Percentiles rank a stretch among this genome's conserved stretches.
These are phyloP conservation scores for Glandiceps talaboti DNA, from an alignment of 53 echinoderm and acorn worm species.

Conservation along the genomic window DNA sequence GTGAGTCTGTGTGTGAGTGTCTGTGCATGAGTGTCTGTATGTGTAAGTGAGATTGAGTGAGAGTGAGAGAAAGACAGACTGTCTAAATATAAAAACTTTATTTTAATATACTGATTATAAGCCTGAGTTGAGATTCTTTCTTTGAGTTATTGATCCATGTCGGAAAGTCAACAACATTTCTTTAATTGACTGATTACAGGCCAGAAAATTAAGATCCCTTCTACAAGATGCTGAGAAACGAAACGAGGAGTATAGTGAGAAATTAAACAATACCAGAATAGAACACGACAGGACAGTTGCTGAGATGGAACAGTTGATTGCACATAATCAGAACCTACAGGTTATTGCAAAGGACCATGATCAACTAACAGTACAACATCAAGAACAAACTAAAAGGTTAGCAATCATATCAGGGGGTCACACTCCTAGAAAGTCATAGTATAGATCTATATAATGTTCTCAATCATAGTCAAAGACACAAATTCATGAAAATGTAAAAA, in stretches of 20 bases:
- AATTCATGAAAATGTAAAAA: too few relatives aligned
- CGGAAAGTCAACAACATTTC: not conserved
- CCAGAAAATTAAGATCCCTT: slow-evolving; percentile 62
- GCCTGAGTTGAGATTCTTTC: not conserved
- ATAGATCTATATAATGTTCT: too few relatives aligned
- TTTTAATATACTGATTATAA: not conserved
- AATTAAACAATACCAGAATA: slow-evolving; percentile 21
- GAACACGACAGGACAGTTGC: slow-evolving; percentile 29
- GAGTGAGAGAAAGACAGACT: too few relatives aligned
- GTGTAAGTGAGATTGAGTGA: too few relatives aligned
- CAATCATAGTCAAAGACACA: too few relatives aligned
- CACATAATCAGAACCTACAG: slow-evolving; percentile 35
- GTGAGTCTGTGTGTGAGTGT: too few relatives aligned
- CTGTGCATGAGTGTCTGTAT: too few relatives aligned
- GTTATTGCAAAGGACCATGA: slow-evolving; percentile 40
- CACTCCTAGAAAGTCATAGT: too few relatives aligned
- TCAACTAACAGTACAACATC: slow-evolving; percentile 29
- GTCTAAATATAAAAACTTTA: too few relatives aligned
- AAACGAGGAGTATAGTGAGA: slow-evolving; percentile 63
- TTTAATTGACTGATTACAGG: slow-evolving; percentile 20
- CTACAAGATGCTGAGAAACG: slow-evolving; percentile 82
- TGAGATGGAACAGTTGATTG: slow-evolving; percentile 27
- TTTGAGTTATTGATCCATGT: not conserved
- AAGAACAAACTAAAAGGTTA: slow-evolving; percentile 53
- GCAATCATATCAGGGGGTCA: too few relatives aligned